phyloP scores from a whole-genome alignment of 2,113 vertebrate genomes.

The Opisthocomus hoazin region DNA sequence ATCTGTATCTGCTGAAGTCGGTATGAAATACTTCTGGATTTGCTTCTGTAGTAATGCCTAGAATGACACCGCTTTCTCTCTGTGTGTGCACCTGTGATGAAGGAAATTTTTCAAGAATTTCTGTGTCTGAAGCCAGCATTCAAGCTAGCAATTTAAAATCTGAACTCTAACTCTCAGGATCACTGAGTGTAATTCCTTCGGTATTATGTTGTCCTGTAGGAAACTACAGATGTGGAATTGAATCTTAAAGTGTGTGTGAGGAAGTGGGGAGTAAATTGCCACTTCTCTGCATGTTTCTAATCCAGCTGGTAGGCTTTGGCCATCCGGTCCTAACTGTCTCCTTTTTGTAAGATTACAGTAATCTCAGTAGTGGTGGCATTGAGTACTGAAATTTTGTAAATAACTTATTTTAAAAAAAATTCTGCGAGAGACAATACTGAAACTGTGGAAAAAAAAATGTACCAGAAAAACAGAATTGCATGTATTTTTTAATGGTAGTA shows the following conservation, averaged over 20 bases:
- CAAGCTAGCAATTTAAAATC: background rate
- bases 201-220: background rate
- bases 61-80: background rate
- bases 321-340: background rate
- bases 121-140: background rate
- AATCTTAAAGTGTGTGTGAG: background rate
- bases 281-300: background rate
- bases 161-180: background rate
- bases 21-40: background rate
- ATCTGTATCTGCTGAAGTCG: background rate
- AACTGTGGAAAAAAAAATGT: rapidly evolving
- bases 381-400: background rate
- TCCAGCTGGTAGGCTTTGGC: background rate
- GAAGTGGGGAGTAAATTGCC: background rate
- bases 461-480: background rate
- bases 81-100: background rate
- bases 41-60: background rate
- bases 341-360: background rate
- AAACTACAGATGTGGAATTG: background rate
- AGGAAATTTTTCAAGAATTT: background rate
- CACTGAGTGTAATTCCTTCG: background rate
- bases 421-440: background rate
- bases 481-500: background rate
- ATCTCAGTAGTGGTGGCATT: background rate
- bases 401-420: background rate